Base-by-base conservation (phyloP, 2,797 vertebrate genomes). In the Halcyon badia region DNA sequence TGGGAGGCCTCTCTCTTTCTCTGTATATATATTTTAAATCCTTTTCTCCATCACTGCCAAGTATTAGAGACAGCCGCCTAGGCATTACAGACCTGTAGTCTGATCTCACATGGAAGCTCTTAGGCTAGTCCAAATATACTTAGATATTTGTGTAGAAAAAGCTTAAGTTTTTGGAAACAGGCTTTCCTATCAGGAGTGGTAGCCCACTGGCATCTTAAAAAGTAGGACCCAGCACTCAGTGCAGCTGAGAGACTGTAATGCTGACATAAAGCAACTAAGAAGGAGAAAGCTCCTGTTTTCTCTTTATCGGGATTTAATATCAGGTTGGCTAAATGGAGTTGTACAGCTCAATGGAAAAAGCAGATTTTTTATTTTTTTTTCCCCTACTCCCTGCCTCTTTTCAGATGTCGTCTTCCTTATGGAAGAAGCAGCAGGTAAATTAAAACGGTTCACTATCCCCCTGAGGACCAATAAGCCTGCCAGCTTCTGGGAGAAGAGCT, bases 51-150 rank as follows among this genome's bases (percentile, higher is more conserved):
- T 52, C 71, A 56, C 58, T 68, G 83, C 58, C 56, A 89, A 89
- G 33, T 72, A 79, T 41, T 39, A 20, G 54, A 96, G 42, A 61
- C 35, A 78, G 48, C 64, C 64, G 65, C 28, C 56, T 33, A 69
- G 48, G 52, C 84, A 93, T 48, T 57, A 77, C 14, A 90, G 72
- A 90, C 62, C 79, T 79, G 57, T 26, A 80, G 39, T 35, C 66
- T 84, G 58, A 93, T 90, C 22, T 39, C 77, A 72, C 66, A 70
- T 33, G 62, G 90, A 95, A 87, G 85, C 46, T 90, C 85, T 95
- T 51, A 86, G 21, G 70, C 66, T 72, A 89, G 62, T 62, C 41
- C 65, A 95, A 91, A 83, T 58, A 93, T 16, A 75, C 49, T 88
- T 75, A 83, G 20, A 39, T 33, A 79, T 76, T 92, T 84, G 62